Evolutionary conservation across 2,797 vertebrate species (phyloP), one percentile per base, ranked within the genome.

Genomic region (Anabacerthia variegaticeps): DNA sequence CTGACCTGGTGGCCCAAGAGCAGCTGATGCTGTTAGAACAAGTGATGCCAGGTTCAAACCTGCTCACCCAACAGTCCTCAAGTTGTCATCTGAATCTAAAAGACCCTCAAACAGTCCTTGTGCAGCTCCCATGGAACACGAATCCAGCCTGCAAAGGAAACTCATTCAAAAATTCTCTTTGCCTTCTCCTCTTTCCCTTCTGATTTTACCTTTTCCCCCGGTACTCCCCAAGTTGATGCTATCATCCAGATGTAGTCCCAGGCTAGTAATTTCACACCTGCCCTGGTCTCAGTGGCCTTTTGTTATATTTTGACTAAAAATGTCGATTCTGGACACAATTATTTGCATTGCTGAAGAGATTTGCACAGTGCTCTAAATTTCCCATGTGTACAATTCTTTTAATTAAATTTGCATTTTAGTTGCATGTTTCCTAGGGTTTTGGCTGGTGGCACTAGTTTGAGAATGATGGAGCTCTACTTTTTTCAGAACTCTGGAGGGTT

Each of bases 341-440:
- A 78, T 93, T 86, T 96, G 59, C 43, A 59, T 41, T 75, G n/a
- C 58, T 75, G 63, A 81, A 76, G 37, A 66, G 55, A 37, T 52
- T 76, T 73, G 30, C 21, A 11, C 28, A 56, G 51, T 14, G 14
- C 32, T 76, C 41, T 61, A 39, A 48, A 88, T 95, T 74, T 88
- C 69, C 68, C 17, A 0, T 17, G 63, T 66, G 83, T 56, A 51
- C 52, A 71, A 30, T 84, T 73, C 39, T 84, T 91, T 83, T 66
- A 85, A 91, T 92, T 92, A 81, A 81, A 78, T 92, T 89, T 92
- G n/a, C 73, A 34, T 88, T 77, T 90, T 75, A 11, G 27, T 72
- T 89, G 39, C 54, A 11, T 2, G 2, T 92, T 92, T 90, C 46
- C 55, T 36, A 55, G 28, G n/a, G 3, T 71, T 90, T 55, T 86